phyloP scores from a whole-genome alignment of 2,797 vertebrate species.

The Acipenser ruthenus region DNA sequence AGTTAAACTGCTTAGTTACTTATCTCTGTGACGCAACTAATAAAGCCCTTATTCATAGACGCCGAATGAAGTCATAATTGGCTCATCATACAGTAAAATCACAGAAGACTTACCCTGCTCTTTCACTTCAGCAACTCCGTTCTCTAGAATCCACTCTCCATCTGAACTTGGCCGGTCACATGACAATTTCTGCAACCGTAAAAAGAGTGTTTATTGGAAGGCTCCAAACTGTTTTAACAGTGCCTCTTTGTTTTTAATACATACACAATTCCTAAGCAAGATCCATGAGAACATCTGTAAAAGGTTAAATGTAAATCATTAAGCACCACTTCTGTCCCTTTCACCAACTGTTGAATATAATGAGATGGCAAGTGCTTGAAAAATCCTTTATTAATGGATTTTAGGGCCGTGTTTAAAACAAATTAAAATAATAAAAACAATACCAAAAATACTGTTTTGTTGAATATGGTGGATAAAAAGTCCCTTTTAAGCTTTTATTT shows the following conservation, averaged over 20 bases:
- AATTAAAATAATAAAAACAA: too few relatives aligned
- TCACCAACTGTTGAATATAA: conserved; percentile 34
- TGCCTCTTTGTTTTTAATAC: conserved; percentile 11
- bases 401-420: conserved; percentile 5
- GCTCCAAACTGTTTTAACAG: background rate
- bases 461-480: too few relatives aligned
- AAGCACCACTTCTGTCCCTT: conserved; percentile 26
- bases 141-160: conserved; percentile 75
- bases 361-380: conserved; percentile 2
- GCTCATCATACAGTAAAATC: too few relatives aligned
- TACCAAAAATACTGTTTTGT: too few relatives aligned
- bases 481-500: too few relatives aligned
- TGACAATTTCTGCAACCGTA: conserved; percentile 65
- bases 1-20: too few relatives aligned
- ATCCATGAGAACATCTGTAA: conserved; percentile 36
- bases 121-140: conserved; percentile 70
- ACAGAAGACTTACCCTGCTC: conserved; percentile 67
- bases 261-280: conserved; percentile 14
- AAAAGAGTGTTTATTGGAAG: background rate
- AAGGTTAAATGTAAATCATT: conserved; percentile 33
- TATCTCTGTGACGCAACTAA: too few relatives aligned
- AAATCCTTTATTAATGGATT: conserved; percentile 25
- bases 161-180: conserved; percentile 87
- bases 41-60: too few relatives aligned
- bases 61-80: too few relatives aligned